phyloP scores from a whole-genome alignment of 2,888 invertebrate genomes.

The Tetanocera ferruginea region DNA sequence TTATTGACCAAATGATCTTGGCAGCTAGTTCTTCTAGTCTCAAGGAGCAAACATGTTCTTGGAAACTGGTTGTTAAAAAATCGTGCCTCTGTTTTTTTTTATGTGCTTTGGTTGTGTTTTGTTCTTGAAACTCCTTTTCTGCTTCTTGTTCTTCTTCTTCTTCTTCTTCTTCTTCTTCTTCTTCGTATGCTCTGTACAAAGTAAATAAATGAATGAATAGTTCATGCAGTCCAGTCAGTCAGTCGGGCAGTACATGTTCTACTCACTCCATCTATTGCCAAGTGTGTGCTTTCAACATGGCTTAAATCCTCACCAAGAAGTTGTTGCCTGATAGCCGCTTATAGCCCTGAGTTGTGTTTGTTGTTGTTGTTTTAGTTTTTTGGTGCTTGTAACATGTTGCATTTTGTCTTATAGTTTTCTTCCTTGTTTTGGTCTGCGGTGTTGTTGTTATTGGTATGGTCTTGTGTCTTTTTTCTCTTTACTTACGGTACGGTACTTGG shows the following conservation, averaged over 20 bases:
- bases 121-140: neutral
- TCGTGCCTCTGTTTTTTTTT: neutral
- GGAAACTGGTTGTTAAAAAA: conserved; percentile 27
- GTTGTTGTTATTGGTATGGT: neutral
- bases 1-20: conserved; percentile 33
- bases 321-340: conserved; percentile 1
- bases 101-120: neutral
- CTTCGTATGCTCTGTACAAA: conserved; percentile 1
- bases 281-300: too few relatives aligned
- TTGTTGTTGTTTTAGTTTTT: conserved; percentile 6
- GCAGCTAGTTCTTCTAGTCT: neutral
- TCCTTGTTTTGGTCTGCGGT: neutral
- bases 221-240: neutral
- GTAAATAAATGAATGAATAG: conserved; percentile 44
- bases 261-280: neutral
- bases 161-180: neutral
- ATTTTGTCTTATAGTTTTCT: conserved; percentile 14
- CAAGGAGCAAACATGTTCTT: conserved; percentile 26
- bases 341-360: conserved; percentile 4
- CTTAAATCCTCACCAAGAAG: neutral
- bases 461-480: conserved; percentile 38
- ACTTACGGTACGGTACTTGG: conserved; percentile 56
- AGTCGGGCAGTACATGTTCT: neutral
- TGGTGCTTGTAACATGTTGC: conserved; percentile 20
- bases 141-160: neutral